These are phyloP conservation scores for Lamproptera curius DNA, from an alignment of 2,888 invertebrate species.

Conservation along the genomic window DNA sequence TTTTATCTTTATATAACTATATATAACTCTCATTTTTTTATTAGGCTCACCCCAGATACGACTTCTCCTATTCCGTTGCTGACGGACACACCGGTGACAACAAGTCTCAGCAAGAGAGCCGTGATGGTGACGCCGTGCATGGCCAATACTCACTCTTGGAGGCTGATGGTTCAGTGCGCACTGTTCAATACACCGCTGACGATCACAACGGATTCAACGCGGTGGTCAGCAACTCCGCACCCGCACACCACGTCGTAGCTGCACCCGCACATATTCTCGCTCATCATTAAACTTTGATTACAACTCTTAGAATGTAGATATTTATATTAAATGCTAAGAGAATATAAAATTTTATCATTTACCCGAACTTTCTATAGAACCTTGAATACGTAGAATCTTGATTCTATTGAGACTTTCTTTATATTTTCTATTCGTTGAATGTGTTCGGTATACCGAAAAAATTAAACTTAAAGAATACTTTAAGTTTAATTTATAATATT, in stretches of 20 bases:
- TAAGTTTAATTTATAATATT: too few species aligned
- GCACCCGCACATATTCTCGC: conserved; percentile 37
- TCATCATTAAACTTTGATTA: conserved; percentile 39
- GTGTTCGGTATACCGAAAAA: too few species aligned
- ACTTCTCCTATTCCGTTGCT: conserved; percentile 76
- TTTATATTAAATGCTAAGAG: too few species aligned
- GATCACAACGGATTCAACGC: conserved; percentile 74
- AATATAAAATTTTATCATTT: too few species aligned
- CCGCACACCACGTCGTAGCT: conserved; percentile 28
- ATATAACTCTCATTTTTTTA: too few species aligned
- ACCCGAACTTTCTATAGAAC: not conserved
- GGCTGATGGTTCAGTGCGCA: conserved; percentile 74
- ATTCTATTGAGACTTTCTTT: too few species aligned
- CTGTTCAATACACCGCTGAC: conserved; percentile 72
- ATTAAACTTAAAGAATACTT: too few species aligned
- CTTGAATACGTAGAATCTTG: too few species aligned
- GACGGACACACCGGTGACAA: conserved; percentile 79
- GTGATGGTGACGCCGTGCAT: conserved; percentile 58
- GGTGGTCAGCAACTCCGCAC: conserved; percentile 55
- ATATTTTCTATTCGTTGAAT: too few species aligned
- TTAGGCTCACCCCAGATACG: conserved; percentile 77
- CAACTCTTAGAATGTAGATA: too few species aligned
- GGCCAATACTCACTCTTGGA: conserved; percentile 69
- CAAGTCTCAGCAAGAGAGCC: conserved; percentile 78
- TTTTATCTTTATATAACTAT: too few species aligned